Conservation (phyloP, 2,797 vertebrate species). For the Myotis myotis region DNA sequence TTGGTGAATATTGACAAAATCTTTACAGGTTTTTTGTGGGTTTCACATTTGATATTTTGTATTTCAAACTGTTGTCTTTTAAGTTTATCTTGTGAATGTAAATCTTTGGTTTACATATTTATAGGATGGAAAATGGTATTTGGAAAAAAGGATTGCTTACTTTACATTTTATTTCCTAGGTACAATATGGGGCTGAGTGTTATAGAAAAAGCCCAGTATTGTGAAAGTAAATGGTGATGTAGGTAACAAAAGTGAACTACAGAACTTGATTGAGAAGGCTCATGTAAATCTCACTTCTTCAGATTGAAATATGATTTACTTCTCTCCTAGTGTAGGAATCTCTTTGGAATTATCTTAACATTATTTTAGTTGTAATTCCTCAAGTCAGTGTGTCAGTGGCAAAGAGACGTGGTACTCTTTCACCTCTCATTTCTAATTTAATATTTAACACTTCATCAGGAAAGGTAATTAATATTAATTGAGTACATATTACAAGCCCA, state of each 20-base stretch:
- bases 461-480: slow-evolving; percentile 14
- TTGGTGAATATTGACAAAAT: background rate
- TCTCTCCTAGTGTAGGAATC: slow-evolving; percentile 17
- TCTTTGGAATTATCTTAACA: slow-evolving; percentile 44
- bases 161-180: slow-evolving; percentile 32
- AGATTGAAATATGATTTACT: slow-evolving; percentile 22
- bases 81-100: slow-evolving; percentile 44
- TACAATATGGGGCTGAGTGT: background rate
- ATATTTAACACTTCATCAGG: background rate
- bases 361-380: slow-evolving; percentile 9
- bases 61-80: slow-evolving; percentile 33
- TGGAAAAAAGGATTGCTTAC: slow-evolving; percentile 15
- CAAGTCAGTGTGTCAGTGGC: background rate
- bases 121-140: background rate
- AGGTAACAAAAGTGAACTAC: slow-evolving; percentile 10
- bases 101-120: slow-evolving; percentile 45
- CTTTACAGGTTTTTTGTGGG: background rate
- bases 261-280: background rate
- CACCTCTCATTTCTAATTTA: background rate
- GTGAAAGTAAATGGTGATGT: slow-evolving; percentile 31
- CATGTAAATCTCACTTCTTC: slow-evolving; percentile 39
- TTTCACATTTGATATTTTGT: slow-evolving; percentile 48
- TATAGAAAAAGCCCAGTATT: background rate
- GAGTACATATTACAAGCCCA: background rate
- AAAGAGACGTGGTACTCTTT: background rate